Evolutionary conservation across 2,888 invertebrate species (phyloP).

Genomic region (Priocnemis perturbator): DNA sequence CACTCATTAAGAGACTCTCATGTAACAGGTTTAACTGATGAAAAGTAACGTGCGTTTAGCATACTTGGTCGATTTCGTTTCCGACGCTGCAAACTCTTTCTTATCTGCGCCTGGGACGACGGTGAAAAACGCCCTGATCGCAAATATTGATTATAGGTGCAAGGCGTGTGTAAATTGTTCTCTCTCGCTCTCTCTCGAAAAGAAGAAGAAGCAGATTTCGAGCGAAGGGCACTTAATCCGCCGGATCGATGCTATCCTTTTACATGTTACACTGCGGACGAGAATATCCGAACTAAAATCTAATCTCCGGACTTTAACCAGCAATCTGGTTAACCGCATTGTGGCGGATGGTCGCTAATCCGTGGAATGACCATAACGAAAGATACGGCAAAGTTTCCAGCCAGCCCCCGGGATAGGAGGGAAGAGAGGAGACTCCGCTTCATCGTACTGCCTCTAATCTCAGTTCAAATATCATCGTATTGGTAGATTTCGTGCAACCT

Average conservation of each 20-base stretch:
- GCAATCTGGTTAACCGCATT: conserved; percentile 63
- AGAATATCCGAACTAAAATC: conserved; percentile 38
- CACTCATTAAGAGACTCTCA: too few relatives aligned
- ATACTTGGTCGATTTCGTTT: too few relatives aligned
- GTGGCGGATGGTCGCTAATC: conserved; percentile 49
- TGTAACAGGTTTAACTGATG: too few relatives aligned
- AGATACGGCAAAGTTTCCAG: conserved; percentile 32
- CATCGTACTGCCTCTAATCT: conserved; percentile 24
- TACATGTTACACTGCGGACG: conserved; percentile 25
- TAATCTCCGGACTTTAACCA: conserved; percentile 62
- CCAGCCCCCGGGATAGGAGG: not conserved
- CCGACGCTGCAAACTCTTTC: too few relatives aligned
- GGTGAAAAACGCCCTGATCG: too few relatives aligned
- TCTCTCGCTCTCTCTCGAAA: too few relatives aligned
- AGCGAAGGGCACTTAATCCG: conserved; percentile 30
- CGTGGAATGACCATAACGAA: conserved; percentile 53
- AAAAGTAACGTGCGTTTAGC: too few relatives aligned
- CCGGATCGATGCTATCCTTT: conserved; percentile 43
- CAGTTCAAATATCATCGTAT: conserved; percentile 47
- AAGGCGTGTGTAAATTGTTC: too few relatives aligned
- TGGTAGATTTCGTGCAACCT: conserved; percentile 28
- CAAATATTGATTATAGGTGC: too few relatives aligned
- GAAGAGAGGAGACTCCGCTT: not conserved
- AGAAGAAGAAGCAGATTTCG: conserved; percentile 18
- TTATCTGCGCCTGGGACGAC: too few relatives aligned